Base-by-base conservation (phyloP, 1,140 invertebrate genomes). In the Musca domestica region DNA sequence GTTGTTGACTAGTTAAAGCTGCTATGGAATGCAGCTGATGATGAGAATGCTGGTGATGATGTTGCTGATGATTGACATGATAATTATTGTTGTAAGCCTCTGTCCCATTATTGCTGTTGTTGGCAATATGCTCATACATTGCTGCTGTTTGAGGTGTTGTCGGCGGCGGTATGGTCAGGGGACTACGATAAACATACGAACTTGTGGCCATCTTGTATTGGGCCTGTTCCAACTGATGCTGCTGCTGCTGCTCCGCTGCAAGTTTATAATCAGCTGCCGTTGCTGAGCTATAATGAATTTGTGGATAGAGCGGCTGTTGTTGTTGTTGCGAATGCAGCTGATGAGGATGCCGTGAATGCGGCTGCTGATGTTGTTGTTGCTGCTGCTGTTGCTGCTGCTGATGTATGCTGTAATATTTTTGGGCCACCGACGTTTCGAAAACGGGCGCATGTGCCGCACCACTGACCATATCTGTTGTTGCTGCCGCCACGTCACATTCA, bases 171-270 rank as follows among this genome's bases (percentile, higher is more conserved):
- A 81, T 79, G 63, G 76, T 76, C 58, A 81, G 64, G 3, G 78
- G 74, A 67, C 71, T 81, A 66, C 73, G 76, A 68, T 81, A 81
- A 15, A 77, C 76, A 70, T 78, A 80, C 6, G 75, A 73, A 47
- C 67, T 77, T 30, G 70, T 74, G n/a, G 77, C 75, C 74, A 79
- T 79, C 64, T 73, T 77, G 49, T 74, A 72, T 14, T 72, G 51
- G 17, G 30, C 34, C 23, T 69, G 56, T 23, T 69, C 61, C 41
- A 56, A 47, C 15, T 68, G 71, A 20, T 64, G 67, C 6, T 27
- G 46, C 5, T 52, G 52, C 47, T 68, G 67, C 1, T 74, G 74
- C 0, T 73, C 71, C 7, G 71, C 70, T 2, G 73, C 73, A 3
- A 76, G 41, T 76, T 75, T 49, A 75, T 74, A 48, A 75, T 64